phyloP scores from a whole-genome alignment of 2,888 invertebrate genomes.

The Adineta ricciae region DNA sequence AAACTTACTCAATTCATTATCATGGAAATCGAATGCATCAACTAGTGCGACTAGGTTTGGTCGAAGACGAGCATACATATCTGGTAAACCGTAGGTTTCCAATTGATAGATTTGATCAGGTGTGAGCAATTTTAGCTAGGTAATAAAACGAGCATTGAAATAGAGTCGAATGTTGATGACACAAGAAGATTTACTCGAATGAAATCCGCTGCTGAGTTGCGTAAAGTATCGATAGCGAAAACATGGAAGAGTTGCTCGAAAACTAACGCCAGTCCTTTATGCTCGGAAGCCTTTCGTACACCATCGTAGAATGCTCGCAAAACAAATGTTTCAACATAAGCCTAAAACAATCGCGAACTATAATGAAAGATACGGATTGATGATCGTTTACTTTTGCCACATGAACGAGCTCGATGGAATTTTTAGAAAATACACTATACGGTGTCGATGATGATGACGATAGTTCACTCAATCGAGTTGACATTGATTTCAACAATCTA shows the following conservation, averaged over 20 bases:
- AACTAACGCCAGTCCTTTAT: neutral
- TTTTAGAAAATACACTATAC: neutral
- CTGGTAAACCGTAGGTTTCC: neutral
- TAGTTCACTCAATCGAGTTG: neutral
- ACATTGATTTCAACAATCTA: neutral
- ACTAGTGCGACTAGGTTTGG: constrained; percentile 80
- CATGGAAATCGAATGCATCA: constrained; percentile 68
- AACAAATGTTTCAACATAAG: neutral
- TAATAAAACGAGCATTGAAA: neutral
- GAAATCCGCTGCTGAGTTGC: neutral
- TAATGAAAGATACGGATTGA: neutral
- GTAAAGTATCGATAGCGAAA: neutral
- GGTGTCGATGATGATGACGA: neutral
- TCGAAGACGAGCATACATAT: constrained; percentile 54
- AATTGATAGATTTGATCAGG: neutral
- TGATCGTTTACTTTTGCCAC: neutral
- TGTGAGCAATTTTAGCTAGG: neutral
- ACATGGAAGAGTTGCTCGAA: neutral
- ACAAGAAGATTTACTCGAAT: neutral
- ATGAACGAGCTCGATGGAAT: constrained; percentile 7
- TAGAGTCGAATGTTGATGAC: neutral
- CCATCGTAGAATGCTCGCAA: neutral
- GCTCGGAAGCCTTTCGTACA: neutral
- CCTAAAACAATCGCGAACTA: neutral
- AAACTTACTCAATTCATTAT: constrained; percentile 47